A percentile compares a stretch with the other conserved stretches of the same genome.
These are phyloP conservation scores for Mesitornis unicolor DNA, from an alignment of 2,113 vertebrate genomes.

Conservation along the genomic window DNA sequence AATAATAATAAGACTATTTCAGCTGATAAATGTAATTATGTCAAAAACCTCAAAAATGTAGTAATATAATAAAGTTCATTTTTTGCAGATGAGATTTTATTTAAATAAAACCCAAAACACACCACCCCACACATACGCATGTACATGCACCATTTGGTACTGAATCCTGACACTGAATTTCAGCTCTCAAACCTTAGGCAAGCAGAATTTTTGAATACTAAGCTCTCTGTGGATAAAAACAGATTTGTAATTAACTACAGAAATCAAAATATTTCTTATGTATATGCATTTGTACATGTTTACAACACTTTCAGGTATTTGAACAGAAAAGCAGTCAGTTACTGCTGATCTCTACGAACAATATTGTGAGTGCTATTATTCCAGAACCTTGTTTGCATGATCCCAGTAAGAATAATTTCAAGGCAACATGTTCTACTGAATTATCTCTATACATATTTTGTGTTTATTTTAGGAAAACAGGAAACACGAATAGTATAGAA, in stretches of 20 bases:
- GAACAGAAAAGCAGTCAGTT: background rate
- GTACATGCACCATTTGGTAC: background rate
- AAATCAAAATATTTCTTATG: background rate
- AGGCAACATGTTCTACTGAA: background rate
- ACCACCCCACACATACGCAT: fast-evolving
- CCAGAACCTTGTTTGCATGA: background rate
- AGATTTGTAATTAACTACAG: background rate
- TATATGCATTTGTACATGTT: background rate
- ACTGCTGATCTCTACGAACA: background rate
- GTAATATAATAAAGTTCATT: background rate
- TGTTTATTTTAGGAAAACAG: background rate
- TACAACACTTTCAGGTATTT: background rate
- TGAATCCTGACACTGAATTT: background rate
- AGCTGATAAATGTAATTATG: conserved; percentile 25
- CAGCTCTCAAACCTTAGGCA: background rate
- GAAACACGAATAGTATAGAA: background rate
- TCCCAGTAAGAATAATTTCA: background rate
- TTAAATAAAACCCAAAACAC: background rate
- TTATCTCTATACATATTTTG: background rate
- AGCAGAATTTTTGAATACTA: background rate
- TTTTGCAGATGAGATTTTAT: background rate
- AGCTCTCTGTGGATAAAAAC: background rate
- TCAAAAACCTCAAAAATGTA: background rate
- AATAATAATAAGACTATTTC: conserved; percentile 44
- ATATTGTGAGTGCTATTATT: background rate